Conservation (phyloP, 2,113 vertebrate genomes). For the Leuciscus idus region DNA sequence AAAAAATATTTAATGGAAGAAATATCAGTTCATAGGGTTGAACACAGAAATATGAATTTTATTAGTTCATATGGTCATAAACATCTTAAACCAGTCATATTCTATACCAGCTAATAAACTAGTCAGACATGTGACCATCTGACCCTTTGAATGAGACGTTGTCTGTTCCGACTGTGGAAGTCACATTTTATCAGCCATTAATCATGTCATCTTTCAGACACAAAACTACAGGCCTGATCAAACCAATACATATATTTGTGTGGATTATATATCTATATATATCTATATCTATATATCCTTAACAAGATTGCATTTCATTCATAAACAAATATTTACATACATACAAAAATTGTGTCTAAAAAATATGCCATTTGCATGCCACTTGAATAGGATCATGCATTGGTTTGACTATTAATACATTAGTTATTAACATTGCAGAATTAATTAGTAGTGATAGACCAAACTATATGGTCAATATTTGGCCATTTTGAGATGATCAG, state of each 20-base stretch:
- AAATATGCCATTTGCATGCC: background rate
- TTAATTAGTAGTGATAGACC: background rate
- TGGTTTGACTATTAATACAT: background rate
- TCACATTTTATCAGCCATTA: constrained; percentile 64
- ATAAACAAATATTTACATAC: background rate
- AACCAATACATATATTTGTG: no score
- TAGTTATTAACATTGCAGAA: background rate
- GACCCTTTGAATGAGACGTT: constrained; percentile 14
- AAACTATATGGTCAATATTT: background rate
- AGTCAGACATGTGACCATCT: constrained; percentile 3
- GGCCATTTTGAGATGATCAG: background rate
- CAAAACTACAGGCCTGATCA: background rate
- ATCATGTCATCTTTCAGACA: constrained; percentile 65
- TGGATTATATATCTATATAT: background rate
- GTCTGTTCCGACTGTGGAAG: constrained; percentile 57
- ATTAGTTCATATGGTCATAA: background rate
- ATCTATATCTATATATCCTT: no score
- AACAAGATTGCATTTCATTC: background rate
- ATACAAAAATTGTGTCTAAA: background rate
- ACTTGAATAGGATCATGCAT: background rate
- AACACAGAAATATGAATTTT: background rate
- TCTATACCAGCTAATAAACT: constrained; percentile 42
- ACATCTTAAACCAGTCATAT: constrained; percentile 23
- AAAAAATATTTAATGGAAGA: background rate
- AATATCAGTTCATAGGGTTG: background rate